These are phyloP conservation scores for Anguilla japonica DNA, from an alignment of 2,113 vertebrate genomes.

Conservation along the genomic window DNA sequence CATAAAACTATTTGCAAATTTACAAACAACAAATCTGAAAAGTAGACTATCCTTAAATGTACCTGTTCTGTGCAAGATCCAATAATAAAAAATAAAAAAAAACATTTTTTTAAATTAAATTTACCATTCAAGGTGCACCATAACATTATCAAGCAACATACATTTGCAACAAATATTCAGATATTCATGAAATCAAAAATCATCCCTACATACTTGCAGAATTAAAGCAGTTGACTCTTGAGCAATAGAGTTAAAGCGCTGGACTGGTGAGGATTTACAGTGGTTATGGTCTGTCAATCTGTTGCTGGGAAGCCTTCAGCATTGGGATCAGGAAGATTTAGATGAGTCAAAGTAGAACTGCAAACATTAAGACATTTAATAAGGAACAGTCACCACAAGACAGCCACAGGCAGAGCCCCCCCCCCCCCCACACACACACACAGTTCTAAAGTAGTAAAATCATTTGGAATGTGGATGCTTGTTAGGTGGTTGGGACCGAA, in stretches of 20 bases:
- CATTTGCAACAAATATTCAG: background rate
- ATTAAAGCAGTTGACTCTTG: background rate
- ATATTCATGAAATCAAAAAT: background rate
- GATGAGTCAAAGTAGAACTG: background rate
- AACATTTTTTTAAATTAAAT: no score
- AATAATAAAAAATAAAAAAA: no score
- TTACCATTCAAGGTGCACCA: background rate
- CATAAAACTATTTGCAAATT: no score
- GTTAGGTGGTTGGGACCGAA: no score
- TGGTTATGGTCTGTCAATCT: background rate
- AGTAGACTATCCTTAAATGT: no score
- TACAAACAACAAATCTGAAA: no score
- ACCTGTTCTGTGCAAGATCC: no score
- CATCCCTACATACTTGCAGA: no score
- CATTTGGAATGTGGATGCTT: no score
- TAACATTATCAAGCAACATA: background rate
- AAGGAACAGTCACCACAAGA: background rate
- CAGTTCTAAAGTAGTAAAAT: background rate
- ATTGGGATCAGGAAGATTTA: background rate
- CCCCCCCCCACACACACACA: background rate
- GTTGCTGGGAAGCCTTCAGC: background rate
- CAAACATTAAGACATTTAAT: background rate
- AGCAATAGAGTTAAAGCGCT: background rate
- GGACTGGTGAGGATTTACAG: background rate
- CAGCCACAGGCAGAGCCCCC: background rate